Conservation (phyloP, 2,113 vertebrate genomes). For the Chionomys nivalis region DNA sequence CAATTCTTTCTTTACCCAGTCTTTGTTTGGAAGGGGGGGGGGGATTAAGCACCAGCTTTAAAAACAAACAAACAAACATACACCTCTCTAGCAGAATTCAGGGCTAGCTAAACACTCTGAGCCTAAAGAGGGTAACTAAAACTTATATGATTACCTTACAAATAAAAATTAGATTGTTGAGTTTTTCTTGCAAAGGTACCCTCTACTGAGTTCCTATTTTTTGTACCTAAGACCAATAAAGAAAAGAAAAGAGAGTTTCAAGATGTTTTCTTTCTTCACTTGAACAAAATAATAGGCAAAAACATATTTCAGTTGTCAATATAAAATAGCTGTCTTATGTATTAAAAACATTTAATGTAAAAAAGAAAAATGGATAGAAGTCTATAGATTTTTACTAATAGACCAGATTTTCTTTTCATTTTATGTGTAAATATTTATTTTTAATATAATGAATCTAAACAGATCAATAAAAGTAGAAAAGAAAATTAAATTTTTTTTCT, state of each 20-base stretch:
- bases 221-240: neutral
- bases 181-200: neutral
- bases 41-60: neutral
- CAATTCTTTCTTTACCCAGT: neutral
- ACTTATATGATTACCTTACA: neutral
- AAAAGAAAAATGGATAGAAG: neutral
- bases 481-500: neutral
- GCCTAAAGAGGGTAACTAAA: neutral
- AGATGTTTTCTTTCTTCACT: neutral
- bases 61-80: neutral
- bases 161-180: neutral
- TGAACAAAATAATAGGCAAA: slow-evolving; percentile 10
- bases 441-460: neutral
- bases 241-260: neutral
- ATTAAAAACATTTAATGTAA: neutral
- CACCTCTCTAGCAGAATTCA: neutral
- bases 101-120: neutral
- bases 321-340: neutral
- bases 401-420: neutral
- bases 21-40: neutral
- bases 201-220: neutral
- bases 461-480: neutral
- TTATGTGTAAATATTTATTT: neutral
- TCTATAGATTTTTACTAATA: neutral
- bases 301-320: neutral